These are phyloP conservation scores for Phoxinus phoxinus DNA, from an alignment of 2,113 vertebrate species.

Conservation along the genomic window DNA sequence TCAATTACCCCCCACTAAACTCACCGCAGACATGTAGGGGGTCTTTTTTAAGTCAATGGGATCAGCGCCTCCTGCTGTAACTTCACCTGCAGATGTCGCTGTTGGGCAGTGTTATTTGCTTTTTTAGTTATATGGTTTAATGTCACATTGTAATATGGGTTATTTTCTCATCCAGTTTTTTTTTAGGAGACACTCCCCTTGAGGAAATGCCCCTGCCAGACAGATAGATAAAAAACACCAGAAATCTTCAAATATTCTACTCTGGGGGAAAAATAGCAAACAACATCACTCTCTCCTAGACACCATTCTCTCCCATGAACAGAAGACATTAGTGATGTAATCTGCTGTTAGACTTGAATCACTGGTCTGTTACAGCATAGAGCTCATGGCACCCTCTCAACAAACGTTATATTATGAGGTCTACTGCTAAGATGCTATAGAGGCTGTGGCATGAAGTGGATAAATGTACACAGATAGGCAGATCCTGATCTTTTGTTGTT, in stretches of 20 bases:
- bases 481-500: background rate
- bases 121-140: too few species aligned
- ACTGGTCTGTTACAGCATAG: background rate
- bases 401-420: background rate
- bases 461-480: background rate
- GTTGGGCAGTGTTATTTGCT: too few species aligned
- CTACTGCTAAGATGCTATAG: background rate
- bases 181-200: too few species aligned
- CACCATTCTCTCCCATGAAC: background rate
- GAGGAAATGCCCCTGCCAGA: background rate
- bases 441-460: background rate
- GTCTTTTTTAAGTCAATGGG: too few species aligned
- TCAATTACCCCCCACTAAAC: too few species aligned
- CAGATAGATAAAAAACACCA: background rate
- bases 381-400: conserved; percentile 4
- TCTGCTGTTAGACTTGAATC: background rate
- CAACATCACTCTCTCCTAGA: background rate
- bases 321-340: background rate
- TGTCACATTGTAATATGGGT: too few species aligned
- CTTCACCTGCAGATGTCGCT: too few species aligned
- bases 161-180: too few species aligned
- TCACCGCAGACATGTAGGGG: too few species aligned
- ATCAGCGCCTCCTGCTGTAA: too few species aligned
- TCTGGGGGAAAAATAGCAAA: background rate
- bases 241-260: background rate